A percentile compares a stretch with the other conserved stretches of the same genome.
These are phyloP conservation scores for Indicator maculatus DNA, from an alignment of 2,113 vertebrate genomes.

Conservation along the genomic window DNA sequence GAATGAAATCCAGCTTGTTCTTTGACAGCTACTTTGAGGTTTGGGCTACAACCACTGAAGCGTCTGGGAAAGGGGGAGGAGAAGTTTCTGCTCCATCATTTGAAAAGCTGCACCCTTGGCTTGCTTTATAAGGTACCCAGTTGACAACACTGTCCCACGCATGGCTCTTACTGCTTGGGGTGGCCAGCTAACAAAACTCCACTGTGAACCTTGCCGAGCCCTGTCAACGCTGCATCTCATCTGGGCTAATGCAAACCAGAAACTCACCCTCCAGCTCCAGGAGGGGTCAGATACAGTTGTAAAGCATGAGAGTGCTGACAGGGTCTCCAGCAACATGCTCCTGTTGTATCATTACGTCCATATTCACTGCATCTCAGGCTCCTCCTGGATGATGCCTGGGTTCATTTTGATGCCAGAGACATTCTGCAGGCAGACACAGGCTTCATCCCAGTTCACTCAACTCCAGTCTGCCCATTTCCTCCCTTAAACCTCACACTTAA, in stretches of 20 bases:
- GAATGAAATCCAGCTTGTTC: slow-evolving; percentile 15
- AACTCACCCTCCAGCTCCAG: slow-evolving; percentile 7
- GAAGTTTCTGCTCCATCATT: neutral
- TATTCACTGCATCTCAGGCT: neutral
- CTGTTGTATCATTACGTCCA: slow-evolving; percentile 45
- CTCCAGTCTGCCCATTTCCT: neutral
- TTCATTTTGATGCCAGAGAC: neutral
- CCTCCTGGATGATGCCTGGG: neutral
- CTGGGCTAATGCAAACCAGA: slow-evolving; percentile 69
- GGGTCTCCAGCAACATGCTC: slow-evolving; percentile 29
- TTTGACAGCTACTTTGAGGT: neutral
- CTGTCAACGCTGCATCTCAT: slow-evolving; percentile 62
- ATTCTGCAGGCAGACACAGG: neutral
- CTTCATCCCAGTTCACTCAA: neutral
- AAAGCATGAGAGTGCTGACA: slow-evolving; percentile 64
- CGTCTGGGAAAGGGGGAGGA: neutral
- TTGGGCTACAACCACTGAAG: neutral
- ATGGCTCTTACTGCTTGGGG: neutral
- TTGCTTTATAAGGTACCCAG: neutral
- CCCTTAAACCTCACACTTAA: neutral
- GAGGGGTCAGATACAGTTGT: slow-evolving; percentile 63
- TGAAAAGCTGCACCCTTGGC: neutral
- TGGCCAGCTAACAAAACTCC: neutral
- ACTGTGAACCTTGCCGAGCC: slow-evolving; percentile 7
- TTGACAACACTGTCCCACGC: neutral